Conservation (phyloP, 2,113 vertebrate species). For the Melanotaenia duboulayi region DNA sequence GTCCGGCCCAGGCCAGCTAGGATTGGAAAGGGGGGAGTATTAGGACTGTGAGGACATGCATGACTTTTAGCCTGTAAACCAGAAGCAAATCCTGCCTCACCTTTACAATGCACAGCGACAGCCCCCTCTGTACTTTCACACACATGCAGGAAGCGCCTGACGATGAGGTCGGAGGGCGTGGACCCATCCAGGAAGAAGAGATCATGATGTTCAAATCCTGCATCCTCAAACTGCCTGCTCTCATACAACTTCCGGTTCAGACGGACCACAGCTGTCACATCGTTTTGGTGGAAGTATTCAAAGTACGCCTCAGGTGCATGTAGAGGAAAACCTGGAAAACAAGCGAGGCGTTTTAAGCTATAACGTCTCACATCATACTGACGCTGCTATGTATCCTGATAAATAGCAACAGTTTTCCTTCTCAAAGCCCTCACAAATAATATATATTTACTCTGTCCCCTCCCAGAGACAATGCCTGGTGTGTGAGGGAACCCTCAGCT, state of each 20-base stretch:
- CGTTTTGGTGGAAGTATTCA: constrained; percentile 88
- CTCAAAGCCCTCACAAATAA: too few relatives aligned
- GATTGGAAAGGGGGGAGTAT: constrained; percentile 20
- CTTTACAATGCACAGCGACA: constrained; percentile 92
- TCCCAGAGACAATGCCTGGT: background rate
- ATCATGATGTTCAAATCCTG: constrained; percentile 89
- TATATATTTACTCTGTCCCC: too few relatives aligned
- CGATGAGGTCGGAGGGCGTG: constrained; percentile 88
- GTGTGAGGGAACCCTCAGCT: too few relatives aligned
- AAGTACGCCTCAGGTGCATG: constrained; percentile 92
- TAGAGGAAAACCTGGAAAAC: constrained; percentile 86
- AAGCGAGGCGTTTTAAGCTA: too few relatives aligned
- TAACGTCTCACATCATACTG: too few relatives aligned
- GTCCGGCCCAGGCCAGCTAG: constrained; percentile 93
- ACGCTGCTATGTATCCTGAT: too few relatives aligned
- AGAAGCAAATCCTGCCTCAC: constrained; percentile 51
- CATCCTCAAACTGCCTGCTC: constrained; percentile 87
- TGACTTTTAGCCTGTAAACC: background rate
- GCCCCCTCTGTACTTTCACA: constrained; percentile 87
- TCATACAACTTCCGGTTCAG: constrained; percentile 93
- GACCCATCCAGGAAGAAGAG: constrained; percentile 92
- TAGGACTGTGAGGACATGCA: background rate
- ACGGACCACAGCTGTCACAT: constrained; percentile 84
- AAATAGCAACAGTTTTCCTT: too few relatives aligned
- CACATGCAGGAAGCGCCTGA: constrained; percentile 87